Conservation (phyloP, 2,888 invertebrate genomes). For the Cantharis rustica region DNA sequence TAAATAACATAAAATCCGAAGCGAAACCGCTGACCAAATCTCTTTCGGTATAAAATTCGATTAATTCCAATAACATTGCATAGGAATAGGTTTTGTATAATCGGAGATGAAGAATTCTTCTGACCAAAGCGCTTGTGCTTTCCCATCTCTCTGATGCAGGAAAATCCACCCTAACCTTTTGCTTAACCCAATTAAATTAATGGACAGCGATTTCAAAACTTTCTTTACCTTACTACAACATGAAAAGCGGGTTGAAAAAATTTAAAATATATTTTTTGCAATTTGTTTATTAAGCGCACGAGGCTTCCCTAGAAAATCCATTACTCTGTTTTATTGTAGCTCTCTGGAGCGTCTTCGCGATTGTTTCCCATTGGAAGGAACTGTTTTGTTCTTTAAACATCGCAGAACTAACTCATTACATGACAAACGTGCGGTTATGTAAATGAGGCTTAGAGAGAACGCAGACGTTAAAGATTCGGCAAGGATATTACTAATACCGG, state of each 20-base stretch:
- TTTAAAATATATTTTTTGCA: background rate
- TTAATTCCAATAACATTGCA: constrained; percentile 49
- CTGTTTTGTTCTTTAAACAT: background rate
- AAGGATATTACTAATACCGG: constrained; percentile 27
- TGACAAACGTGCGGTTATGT: constrained; percentile 29
- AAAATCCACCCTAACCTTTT: constrained; percentile 40
- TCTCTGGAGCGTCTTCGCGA: constrained; percentile 18
- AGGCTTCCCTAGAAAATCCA: constrained; percentile 52
- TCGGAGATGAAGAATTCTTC: constrained; percentile 43
- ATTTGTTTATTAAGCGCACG: constrained; percentile 44
- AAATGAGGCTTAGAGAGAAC: constrained; percentile 24
- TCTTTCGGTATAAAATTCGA: constrained; percentile 50
- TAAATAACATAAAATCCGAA: constrained; percentile 25
- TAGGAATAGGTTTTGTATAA: constrained; percentile 45
- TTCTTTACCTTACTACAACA: constrained; percentile 38
- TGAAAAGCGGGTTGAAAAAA: background rate
- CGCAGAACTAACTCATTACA: constrained; percentile 24
- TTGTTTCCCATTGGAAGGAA: constrained; percentile 18
- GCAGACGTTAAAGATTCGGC: constrained; percentile 24
- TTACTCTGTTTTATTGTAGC: constrained; percentile 48
- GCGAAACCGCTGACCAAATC: constrained; percentile 37
- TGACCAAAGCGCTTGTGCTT: constrained; percentile 12
- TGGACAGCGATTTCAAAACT: constrained; percentile 37
- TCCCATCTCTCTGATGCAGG: constrained; percentile 23
- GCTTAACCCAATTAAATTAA: constrained; percentile 52